phyloP scores from a whole-genome alignment of 2,888 invertebrate species.

The Agrotis exclamationis region DNA sequence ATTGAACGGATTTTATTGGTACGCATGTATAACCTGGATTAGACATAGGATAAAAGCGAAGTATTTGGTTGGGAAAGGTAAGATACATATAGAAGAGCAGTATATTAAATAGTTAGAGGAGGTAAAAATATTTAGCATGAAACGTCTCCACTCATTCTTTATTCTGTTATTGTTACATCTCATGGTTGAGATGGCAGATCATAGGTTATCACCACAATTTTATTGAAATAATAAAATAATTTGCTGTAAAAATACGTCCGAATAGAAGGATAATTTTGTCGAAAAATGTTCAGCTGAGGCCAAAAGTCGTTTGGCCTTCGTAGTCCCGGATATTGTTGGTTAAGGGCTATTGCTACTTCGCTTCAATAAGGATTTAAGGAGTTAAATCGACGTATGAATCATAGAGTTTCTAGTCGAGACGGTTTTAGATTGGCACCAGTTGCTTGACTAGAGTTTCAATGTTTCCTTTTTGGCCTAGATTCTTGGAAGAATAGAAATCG shows the following conservation, averaged over 20 bases:
- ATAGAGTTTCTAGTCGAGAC: slow-evolving; percentile 30
- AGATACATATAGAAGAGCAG: not conserved
- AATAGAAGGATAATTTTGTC: slow-evolving; percentile 15
- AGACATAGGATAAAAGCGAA: not conserved
- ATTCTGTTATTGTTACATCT: slow-evolving; percentile 48
- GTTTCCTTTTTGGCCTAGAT: slow-evolving; percentile 20
- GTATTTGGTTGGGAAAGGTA: too few relatives aligned
- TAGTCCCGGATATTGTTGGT: slow-evolving; percentile 21
- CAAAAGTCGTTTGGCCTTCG: slow-evolving; percentile 21
- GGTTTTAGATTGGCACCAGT: slow-evolving; percentile 20
- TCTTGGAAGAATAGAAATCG: slow-evolving; percentile 15
- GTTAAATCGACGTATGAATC: slow-evolving; percentile 49
- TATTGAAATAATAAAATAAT: slow-evolving; percentile 56
- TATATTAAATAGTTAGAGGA: not conserved
- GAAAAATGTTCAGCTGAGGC: slow-evolving; percentile 16
- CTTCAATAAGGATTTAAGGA: slow-evolving; percentile 36
- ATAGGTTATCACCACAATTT: slow-evolving; percentile 60
- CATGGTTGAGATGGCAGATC: slow-evolving; percentile 52
- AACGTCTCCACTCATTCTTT: slow-evolving; percentile 49
- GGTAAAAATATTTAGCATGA: not conserved
- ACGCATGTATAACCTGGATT: too few relatives aligned
- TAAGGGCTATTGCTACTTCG: slow-evolving; percentile 39
- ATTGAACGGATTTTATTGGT: too few relatives aligned
- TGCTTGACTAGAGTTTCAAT: not conserved
- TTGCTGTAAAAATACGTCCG: slow-evolving; percentile 35